phyloP scores from a whole-genome alignment of 2,113 vertebrate species.

The Smithornis capensis region DNA sequence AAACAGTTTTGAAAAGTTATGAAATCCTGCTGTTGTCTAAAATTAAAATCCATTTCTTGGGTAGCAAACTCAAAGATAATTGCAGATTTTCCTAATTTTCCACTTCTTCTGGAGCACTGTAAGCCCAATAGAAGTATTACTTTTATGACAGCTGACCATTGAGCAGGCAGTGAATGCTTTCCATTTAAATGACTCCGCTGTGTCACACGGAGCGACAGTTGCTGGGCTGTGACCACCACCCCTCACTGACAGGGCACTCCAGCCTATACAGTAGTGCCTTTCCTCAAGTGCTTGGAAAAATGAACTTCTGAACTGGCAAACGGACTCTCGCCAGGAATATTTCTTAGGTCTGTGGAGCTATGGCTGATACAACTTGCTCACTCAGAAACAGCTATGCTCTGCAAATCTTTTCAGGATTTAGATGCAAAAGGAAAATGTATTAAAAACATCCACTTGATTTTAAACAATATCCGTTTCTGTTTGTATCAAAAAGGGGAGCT shows the following conservation, averaged over 20 bases:
- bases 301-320: constrained; percentile 41
- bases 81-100: not conserved
- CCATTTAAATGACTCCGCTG: not conserved
- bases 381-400: not conserved
- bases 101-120: not conserved
- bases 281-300: not conserved
- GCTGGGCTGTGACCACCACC: not conserved
- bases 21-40: not conserved
- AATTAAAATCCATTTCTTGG: not conserved
- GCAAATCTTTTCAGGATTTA: not conserved
- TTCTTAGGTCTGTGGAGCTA: not conserved
- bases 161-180: not conserved
- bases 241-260: not conserved
- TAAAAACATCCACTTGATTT: not conserved
- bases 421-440: not conserved
- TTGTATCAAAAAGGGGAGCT: not conserved
- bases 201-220: not conserved
- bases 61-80: not conserved
- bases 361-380: not conserved
- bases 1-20: not conserved
- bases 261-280: not conserved
- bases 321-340: not conserved
- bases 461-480: constrained; percentile 23
- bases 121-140: not conserved
- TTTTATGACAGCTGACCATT: constrained; percentile 33